Base-by-base conservation (phyloP, 2,113 vertebrate species). In the Pelecanus crispus region DNA sequence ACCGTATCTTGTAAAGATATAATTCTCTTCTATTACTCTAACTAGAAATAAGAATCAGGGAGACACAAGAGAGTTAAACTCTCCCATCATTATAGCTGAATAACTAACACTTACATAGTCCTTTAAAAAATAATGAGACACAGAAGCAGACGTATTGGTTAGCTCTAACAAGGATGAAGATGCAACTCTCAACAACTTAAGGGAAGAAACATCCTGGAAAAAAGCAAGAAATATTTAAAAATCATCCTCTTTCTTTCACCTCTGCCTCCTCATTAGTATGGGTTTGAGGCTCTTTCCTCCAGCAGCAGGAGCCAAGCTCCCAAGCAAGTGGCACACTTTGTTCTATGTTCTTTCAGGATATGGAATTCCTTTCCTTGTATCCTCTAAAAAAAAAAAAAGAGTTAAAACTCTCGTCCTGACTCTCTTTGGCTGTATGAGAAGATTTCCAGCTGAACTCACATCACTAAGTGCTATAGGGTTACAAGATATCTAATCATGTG, bases 181-280 rank as follows among this genome's bases (percentile, higher is more conserved):
- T 49, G 52, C 12, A 84, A 50, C 61, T 81, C 44, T 65, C 52
- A 56, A 32, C 75, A 5, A 42, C 68, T n/a, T 47, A 36, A 89
- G 31, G 47, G 20, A 86, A 65, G 20, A 63, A 81, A 58, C 6
- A 74, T 44, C 21, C 40, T 50, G 32, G 40, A 40, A 75, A 62
- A 40, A 36, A 19, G 1, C 31, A 40, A 44, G 17, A 77, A 91
- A 91, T 74, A 63, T 34, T 94, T 88, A 9, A 93, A 93, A 90
- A 90, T 88, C 21, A 81, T 88, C 28, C 24, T 67, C 25, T 78
- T 86, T 89, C 71, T 94, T 95, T 82, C 82, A 89, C 88, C 47
- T 95, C 95, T 95, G 59, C 73, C 58, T 91, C 73, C 85, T 96
- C 94, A 96, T 95, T 96, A 96, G 92, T 97, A 95, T 93, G 86